Base-by-base conservation (phyloP, 2,113 vertebrate species). In the Perognathus longimembris region DNA sequence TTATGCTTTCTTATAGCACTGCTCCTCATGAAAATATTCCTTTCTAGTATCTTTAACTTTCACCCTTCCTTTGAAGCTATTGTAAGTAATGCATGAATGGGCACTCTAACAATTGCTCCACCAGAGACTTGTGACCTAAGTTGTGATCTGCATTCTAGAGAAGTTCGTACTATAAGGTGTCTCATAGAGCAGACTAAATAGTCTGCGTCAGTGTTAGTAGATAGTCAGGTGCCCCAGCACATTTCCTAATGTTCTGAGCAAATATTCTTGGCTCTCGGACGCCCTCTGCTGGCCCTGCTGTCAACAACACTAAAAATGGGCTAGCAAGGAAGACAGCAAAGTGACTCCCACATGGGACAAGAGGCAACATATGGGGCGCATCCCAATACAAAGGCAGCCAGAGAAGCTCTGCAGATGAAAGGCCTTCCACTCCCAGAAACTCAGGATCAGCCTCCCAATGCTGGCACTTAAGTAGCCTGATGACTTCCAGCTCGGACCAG, bases 391-490 rank as follows among this genome's bases (percentile, higher is more conserved):
- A 83, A 94, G n/a, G 40, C 79, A 76, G 24, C 42, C 81, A 74
- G 73, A 84, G 64, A 83, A 94, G 63, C 86, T 78, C n/a, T 73
- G 38, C 26, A 95, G 94, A 95, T 96, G 84, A 96, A 95, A 93
- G 85, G 38, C 40, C 75, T 90, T 95, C 86, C 26, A 40, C 75
- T 88, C 82, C 91, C 76, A 89, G 76, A 90, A 89, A 80, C 76
- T 89, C 17, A 81, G 91, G 79, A 89, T 84, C 85, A 89, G 78
- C 69, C 66, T 96, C 89, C 89, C 79, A 30, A 34, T 50, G 90
- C 59, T 88, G 93, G 83, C 87, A 91, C 75, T 69, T 63, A 90
- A 77, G 61, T 64, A 80, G 42, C 64, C 71, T 95, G 92, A 95
- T 91, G 93, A 84, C 70, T 95, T 96, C 95, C 91, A 95, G 84